Percentiles rank a stretch among this genome's conserved stretches.
Evolutionary conservation across 2,113 vertebrate species (phyloP).

Genomic region (Microcebus lehilahytsara): DNA sequence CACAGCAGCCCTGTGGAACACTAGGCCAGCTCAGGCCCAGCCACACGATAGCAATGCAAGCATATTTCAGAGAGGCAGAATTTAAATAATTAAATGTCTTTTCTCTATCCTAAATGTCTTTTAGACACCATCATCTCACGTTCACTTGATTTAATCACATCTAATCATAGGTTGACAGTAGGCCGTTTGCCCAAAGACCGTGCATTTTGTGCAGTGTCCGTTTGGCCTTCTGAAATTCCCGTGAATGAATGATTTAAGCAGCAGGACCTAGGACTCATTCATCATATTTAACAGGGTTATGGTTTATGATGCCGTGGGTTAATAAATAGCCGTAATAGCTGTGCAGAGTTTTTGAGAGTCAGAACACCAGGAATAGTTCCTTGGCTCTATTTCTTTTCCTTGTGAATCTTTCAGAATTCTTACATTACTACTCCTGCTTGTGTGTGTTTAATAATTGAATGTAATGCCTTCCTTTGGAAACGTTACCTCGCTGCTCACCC

Average conservation of each 20-base stretch:
- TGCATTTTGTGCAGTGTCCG: not conserved
- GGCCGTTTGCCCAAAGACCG: not conserved
- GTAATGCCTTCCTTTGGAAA: constrained; percentile 44
- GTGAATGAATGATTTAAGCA: constrained; percentile 20
- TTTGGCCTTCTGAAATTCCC: not conserved
- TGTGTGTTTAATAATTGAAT: constrained; percentile 67
- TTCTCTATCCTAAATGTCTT: constrained; percentile 14
- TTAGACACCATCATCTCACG: not conserved
- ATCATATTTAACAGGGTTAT: constrained; percentile 56
- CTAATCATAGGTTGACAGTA: not conserved
- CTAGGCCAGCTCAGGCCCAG: no score
- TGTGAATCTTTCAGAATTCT: constrained; percentile 58
- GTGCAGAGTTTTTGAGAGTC: constrained; percentile 49
- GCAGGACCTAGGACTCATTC: constrained; percentile 16
- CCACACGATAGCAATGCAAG: not conserved
- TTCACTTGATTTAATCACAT: not conserved
- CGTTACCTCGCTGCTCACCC: constrained; percentile 33
- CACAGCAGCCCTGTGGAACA: not conserved
- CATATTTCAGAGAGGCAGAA: not conserved
- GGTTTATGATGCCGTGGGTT: constrained; percentile 54
- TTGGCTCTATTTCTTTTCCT: constrained; percentile 53
- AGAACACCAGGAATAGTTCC: constrained; percentile 49
- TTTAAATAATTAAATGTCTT: constrained; percentile 12
- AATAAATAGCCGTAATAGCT: constrained; percentile 57
- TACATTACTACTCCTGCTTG: not conserved